Evolutionary conservation across 2,797 vertebrate species (phyloP), one percentile per base, ranked within the genome.

Genomic region (Dermochelys coriacea): DNA sequence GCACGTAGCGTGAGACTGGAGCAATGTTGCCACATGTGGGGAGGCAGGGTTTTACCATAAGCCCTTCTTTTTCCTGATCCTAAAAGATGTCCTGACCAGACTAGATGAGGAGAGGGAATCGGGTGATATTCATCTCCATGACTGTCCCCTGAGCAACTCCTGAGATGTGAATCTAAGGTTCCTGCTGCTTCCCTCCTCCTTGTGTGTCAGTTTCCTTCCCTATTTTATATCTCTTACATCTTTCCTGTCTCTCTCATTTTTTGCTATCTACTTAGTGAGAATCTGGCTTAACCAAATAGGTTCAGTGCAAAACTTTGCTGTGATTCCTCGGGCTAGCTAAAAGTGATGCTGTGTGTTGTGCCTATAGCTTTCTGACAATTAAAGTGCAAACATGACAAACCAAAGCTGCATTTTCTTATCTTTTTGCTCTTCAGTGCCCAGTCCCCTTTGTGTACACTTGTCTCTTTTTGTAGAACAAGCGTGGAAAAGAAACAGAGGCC

Each of bases 101-200:
- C 8, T 12, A 57, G 7, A 41, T 41, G 64, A 86, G 45, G 84
- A 90, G 82, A 95, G 68, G 12, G 6, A 47, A 80, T 89, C 82
- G 88, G 59, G 77, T 88, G 81, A 94, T 92, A 82, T 93, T 74
- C 82, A 84, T 89, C 92, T 91, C 54, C 84, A 86, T 92, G 57
- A 74, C 41, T 4, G 8, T 85, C 94, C 84, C 93, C 95, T 93
- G 88, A 68, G 82, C 82, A 84, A 78, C 94, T 94, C 59, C 86
- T 93, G 74, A 91, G 54, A 78, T 90, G 64, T 93, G 86, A 68
- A 86, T 88, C 19, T 41, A 59, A 83, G 5, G 1, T 92, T 93
- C 57, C 77, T 96, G 77, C 50, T 64, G 54, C 52, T 54, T 21
- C 92, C 18, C 8, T 90, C 77, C 93, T 64, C 81, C 82, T 94